Evolutionary conservation across 2,113 vertebrate genomes (phyloP).

Genomic region (Pseudorasbora parva): DNA sequence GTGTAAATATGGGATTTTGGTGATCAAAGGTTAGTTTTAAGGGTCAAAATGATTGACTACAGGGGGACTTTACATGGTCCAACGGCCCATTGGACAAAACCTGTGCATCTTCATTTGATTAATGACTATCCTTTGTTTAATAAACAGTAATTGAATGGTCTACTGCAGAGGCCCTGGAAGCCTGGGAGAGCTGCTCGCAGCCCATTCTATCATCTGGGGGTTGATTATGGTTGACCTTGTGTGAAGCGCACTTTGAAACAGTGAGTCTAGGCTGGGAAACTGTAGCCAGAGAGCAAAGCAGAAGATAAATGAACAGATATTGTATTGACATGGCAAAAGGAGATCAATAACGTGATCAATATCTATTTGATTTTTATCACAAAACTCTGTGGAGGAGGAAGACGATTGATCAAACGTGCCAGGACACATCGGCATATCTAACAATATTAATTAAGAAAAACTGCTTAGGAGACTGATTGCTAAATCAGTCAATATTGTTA

Average conservation of each 20-base stretch:
- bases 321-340: constrained; percentile 65
- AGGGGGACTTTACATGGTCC: constrained; percentile 53
- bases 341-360: constrained; percentile 79
- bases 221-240: constrained; percentile 79
- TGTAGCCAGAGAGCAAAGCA: constrained; percentile 68
- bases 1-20: no score
- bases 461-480: constrained; percentile 71
- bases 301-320: constrained; percentile 74
- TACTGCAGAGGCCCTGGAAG: constrained; percentile 70
- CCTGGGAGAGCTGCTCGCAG: constrained; percentile 57
- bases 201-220: constrained; percentile 69
- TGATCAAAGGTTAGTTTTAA: no score
- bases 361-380: constrained; percentile 78
- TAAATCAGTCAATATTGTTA: constrained; percentile 71
- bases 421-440: constrained; percentile 75
- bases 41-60: no score
- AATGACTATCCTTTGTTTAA: constrained; percentile 76
- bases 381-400: constrained; percentile 77
- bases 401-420: constrained; percentile 77
- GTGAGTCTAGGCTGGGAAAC: constrained; percentile 68
- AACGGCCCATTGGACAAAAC: constrained; percentile 68
- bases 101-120: constrained; percentile 75
- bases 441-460: constrained; percentile 84
- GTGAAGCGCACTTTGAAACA: constrained; percentile 71
- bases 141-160: constrained; percentile 82